Evolutionary conservation across 1,140 invertebrate genomes (phyloP).

Genomic region (Drosophila pachea): DNA sequence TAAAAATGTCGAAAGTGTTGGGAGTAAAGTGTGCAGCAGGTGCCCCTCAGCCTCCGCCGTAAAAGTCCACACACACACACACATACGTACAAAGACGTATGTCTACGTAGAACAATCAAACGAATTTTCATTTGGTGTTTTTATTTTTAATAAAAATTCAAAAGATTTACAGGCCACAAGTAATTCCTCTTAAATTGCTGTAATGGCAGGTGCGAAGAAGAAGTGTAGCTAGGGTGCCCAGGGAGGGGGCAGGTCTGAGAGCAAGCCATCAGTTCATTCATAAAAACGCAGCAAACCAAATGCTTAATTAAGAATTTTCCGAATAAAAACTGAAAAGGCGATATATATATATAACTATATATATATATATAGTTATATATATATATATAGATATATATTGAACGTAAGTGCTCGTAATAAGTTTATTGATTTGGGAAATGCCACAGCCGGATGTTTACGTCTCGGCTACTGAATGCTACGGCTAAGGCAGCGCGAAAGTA

Average conservation of each 20-base stretch:
- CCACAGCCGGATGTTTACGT: conserved; percentile 71
- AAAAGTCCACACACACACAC: conserved; percentile 4
- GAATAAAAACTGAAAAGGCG: conserved; percentile 50
- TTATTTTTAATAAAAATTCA: conserved; percentile 76
- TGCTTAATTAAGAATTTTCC: conserved; percentile 72
- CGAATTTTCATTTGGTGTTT: conserved; percentile 58
- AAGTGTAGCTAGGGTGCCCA: too few species aligned
- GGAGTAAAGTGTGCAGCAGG: conserved; percentile 35
- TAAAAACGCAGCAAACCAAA: conserved; percentile 55
- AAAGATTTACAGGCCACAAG: conserved; percentile 70
- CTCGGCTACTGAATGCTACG: conserved; percentile 25
- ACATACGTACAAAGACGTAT: neutral
- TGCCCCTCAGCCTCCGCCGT: neutral
- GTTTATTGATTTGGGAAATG: conserved; percentile 77
- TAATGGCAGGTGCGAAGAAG: conserved; percentile 28
- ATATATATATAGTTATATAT: conserved; percentile 19
- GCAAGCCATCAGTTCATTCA: conserved; percentile 55
- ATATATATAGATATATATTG: conserved; percentile 18
- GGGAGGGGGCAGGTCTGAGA: neutral
- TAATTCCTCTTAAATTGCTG: conserved; percentile 73
- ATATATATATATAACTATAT: conserved; percentile 27
- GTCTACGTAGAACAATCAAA: conserved; percentile 72
- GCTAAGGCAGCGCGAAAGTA: conserved; percentile 43
- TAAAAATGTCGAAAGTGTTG: conserved; percentile 76
- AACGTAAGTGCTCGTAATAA: conserved; percentile 51